Conservation (phyloP, 1,140 invertebrate genomes). For the Homarus americanus region DNA sequence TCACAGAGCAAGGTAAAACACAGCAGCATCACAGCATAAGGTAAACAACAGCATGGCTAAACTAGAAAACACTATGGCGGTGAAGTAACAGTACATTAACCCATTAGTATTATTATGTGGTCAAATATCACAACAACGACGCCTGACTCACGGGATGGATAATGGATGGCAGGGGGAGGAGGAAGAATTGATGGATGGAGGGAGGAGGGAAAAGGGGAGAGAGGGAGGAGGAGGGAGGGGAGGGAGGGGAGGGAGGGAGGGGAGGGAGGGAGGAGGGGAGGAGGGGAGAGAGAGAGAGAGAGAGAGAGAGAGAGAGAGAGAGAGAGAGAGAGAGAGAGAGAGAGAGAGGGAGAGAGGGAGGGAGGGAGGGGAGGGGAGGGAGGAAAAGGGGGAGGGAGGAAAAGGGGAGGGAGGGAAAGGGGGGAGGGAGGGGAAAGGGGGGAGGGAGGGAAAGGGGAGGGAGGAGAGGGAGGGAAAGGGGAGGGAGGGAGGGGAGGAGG, state of each 20-base stretch:
- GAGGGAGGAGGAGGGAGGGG: neutral
- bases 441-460: neutral
- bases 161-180: too few species aligned
- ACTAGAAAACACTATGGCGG: too few species aligned
- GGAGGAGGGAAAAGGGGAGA: neutral
- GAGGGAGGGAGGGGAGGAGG: neutral
- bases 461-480: neutral
- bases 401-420: neutral
- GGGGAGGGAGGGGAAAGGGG: neutral
- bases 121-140: too few species aligned
- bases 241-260: neutral
- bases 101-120: too few species aligned
- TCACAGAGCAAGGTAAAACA: too few species aligned
- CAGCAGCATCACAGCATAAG: too few species aligned
- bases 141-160: too few species aligned
- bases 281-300: neutral
- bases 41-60: too few species aligned
- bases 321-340: neutral
- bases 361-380: neutral
- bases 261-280: too few species aligned
- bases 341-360: neutral
- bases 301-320: neutral
- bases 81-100: too few species aligned
- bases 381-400: neutral
- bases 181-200: neutral